Percentiles rank a stretch among this genome's conserved stretches.
Conservation (phyloP, 23 tunicate species). For the Aplidium turbinatum region DNA sequence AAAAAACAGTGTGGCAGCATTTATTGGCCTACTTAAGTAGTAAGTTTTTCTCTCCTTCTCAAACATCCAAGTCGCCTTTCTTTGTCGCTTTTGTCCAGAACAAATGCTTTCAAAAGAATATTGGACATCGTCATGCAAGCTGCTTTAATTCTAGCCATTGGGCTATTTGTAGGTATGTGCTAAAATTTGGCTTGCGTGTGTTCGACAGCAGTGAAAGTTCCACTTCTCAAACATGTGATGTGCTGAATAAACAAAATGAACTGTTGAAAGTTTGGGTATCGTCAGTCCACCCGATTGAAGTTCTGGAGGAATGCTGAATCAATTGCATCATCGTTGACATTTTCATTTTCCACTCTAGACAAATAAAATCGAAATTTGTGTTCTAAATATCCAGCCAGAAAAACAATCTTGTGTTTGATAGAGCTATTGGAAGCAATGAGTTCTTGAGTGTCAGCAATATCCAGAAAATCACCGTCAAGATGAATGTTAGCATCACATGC, state of each 20-base stretch:
- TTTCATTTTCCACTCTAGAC: neutral
- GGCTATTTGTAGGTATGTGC: slow-evolving; percentile 11
- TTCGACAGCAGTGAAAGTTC: slow-evolving; percentile 16
- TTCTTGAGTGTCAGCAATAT: slow-evolving; percentile 20
- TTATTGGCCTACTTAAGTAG: no score
- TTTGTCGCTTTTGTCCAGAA: slow-evolving; percentile 12
- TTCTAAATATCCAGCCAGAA: slow-evolving; percentile 20
- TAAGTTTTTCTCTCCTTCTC: no score
- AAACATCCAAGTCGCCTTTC: no score
- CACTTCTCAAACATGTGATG: neutral
- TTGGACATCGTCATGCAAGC: slow-evolving; percentile 15
- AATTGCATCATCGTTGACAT: slow-evolving; percentile 7
- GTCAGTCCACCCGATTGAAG: slow-evolving; percentile 15
- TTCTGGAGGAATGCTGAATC: slow-evolving; percentile 7
- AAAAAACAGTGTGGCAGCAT: no score
- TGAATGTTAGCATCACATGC: neutral
- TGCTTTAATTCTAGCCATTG: slow-evolving; percentile 6
- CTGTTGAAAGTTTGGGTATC: slow-evolving; percentile 14
- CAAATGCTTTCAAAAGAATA: slow-evolving; percentile 13
- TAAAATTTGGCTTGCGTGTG: slow-evolving; percentile 8
- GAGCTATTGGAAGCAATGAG: neutral
- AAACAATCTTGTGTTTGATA: slow-evolving; percentile 8
- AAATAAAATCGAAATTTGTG: slow-evolving; percentile 11
- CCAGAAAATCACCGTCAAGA: neutral
- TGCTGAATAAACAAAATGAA: slow-evolving; percentile 6